Percentiles rank a stretch among this genome's conserved stretches.
These are phyloP conservation scores for Petrocephalus zakoni DNA, from an alignment of 2,113 vertebrate genomes.

Conservation along the genomic window DNA sequence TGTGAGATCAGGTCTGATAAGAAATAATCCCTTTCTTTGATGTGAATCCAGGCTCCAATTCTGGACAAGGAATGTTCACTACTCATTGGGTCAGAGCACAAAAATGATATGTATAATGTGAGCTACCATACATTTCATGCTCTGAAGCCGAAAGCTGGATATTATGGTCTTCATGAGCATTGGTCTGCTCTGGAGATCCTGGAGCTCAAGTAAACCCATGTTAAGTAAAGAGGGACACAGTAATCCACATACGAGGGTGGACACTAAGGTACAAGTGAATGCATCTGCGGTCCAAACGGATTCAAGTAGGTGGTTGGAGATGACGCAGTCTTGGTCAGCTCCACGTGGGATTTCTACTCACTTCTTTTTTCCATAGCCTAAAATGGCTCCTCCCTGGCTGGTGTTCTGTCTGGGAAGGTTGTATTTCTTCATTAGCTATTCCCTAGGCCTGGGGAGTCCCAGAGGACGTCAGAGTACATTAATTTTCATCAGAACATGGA, in stretches of 20 bases:
- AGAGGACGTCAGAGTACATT: conserved; percentile 84
- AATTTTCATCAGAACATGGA: conserved; percentile 84
- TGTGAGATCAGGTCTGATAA: background rate
- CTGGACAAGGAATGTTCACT: background rate
- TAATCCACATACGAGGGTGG: background rate
- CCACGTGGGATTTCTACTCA: conserved; percentile 27
- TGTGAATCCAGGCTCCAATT: background rate
- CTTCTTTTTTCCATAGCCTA: conserved; percentile 36
- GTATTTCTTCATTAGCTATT: conserved; percentile 82
- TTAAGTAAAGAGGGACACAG: background rate
- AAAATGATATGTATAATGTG: background rate
- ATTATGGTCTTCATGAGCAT: background rate
- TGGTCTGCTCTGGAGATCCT: background rate
- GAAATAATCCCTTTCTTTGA: background rate
- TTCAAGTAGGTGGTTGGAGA: background rate
- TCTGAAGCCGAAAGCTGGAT: background rate
- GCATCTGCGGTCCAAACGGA: background rate
- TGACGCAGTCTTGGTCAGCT: background rate
- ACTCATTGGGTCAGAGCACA: background rate
- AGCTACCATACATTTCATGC: background rate
- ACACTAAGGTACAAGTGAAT: background rate
- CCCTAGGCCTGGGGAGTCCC: conserved; percentile 69
- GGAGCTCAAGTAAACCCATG: background rate
- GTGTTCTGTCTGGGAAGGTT: conserved; percentile 62
- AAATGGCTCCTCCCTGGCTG: conserved; percentile 34